Conservation (phyloP, 2,888 invertebrate genomes). For the Oxytorus armatus region DNA sequence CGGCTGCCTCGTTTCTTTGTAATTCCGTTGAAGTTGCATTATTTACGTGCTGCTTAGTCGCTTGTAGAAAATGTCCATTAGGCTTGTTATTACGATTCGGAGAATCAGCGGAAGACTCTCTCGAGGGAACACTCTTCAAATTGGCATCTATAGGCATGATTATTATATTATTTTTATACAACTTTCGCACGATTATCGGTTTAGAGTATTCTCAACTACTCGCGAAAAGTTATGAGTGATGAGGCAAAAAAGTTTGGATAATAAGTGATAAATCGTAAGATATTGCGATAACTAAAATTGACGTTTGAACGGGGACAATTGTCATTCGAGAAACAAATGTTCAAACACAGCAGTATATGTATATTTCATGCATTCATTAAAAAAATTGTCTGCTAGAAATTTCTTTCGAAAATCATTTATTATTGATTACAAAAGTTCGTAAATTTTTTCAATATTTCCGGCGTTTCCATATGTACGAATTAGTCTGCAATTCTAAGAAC, state of each 20-base stretch:
- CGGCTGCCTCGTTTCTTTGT: slow-evolving; percentile 42
- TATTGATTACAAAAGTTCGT: background rate
- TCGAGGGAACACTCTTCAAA: slow-evolving; percentile 4
- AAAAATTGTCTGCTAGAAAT: slow-evolving; percentile 4
- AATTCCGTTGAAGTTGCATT: slow-evolving; percentile 29
- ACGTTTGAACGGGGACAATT: slow-evolving; percentile 20
- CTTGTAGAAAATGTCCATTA: slow-evolving; percentile 11
- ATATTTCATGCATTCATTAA: background rate
- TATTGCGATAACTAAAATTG: slow-evolving; percentile 10
- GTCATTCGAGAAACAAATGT: slow-evolving; percentile 61
- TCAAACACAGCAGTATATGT: background rate
- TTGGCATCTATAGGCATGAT: slow-evolving; percentile 44
- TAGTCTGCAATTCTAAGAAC: no score
- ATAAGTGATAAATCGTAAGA: no score
- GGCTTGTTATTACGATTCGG: background rate
- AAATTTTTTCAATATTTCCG: no score
- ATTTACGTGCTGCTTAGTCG: background rate
- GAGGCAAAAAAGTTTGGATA: no score
- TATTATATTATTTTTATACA: background rate
- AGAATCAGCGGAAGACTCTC: background rate
- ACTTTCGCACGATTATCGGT: background rate
- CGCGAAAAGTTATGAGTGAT: no score
- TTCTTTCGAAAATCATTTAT: background rate
- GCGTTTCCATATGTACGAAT: no score
- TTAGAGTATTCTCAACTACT: background rate